Evolutionary conservation across 2,113 vertebrate species (phyloP).

Genomic region (Litocranius walleri): DNA sequence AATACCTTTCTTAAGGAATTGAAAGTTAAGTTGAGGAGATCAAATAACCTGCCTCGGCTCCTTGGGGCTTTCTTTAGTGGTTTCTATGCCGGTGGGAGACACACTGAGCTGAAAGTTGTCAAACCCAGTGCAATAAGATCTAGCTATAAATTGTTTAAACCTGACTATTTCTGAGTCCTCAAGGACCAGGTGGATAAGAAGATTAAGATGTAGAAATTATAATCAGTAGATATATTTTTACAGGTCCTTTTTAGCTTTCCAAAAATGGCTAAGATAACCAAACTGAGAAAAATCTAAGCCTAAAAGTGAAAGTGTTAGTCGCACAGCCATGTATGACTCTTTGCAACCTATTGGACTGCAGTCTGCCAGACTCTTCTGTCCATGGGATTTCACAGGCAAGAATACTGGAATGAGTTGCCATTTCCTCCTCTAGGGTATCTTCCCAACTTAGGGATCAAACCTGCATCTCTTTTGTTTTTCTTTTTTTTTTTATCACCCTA

Average conservation of each 20-base stretch:
- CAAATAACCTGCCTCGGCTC: neutral
- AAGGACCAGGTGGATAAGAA: neutral
- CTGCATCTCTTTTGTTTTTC: neutral
- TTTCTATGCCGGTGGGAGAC: neutral
- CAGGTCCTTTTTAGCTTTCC: neutral
- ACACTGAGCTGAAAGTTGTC: neutral
- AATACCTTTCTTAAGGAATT: neutral
- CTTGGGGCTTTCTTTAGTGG: neutral
- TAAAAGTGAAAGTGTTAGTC: neutral
- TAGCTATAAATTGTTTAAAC: neutral
- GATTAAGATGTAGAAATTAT: neutral
- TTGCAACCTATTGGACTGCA: neutral
- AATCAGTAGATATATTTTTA: neutral
- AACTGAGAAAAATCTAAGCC: neutral
- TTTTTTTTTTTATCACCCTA: neutral
- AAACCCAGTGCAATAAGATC: neutral
- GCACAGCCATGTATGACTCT: neutral
- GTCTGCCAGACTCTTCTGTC: neutral
- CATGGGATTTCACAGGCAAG: neutral
- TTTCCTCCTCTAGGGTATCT: neutral
- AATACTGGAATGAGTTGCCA: neutral
- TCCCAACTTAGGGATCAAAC: neutral
- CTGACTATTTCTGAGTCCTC: neutral
- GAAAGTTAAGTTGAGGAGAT: neutral
- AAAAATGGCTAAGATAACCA: slow-evolving; percentile 5